Evolutionary conservation across 2,797 vertebrate genomes (phyloP).

Genomic region (Mycteria americana): DNA sequence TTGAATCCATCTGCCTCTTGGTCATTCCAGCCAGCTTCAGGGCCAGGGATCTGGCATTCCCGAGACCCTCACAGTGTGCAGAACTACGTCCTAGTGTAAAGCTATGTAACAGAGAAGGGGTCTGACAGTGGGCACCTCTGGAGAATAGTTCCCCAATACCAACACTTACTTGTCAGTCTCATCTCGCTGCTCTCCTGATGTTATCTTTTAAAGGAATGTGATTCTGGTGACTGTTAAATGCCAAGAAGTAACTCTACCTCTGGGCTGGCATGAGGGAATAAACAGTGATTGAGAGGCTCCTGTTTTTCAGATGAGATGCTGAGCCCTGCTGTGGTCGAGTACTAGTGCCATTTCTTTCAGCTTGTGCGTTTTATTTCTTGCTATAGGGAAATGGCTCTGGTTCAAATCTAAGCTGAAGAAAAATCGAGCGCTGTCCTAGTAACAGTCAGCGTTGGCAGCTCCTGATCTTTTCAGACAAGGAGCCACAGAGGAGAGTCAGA

Average conservation of each 20-base stretch:
- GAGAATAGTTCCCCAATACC: neutral
- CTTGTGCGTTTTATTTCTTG: neutral
- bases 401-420: neutral
- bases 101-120: neutral
- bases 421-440: neutral
- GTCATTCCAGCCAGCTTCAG: neutral
- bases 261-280: neutral
- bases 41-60: neutral
- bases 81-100: neutral
- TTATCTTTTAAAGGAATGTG: neutral
- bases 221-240: neutral
- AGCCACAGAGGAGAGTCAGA: neutral
- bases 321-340: neutral
- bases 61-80: neutral
- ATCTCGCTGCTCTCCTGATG: neutral
- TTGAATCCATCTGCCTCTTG: neutral
- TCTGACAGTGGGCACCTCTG: neutral
- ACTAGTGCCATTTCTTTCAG: neutral
- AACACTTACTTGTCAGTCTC: neutral
- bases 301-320: neutral
- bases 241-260: neutral
- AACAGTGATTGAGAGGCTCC: neutral
- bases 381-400: neutral
- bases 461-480: neutral
- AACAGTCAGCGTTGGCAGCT: neutral